Percentiles rank a stretch among this genome's conserved stretches.
These are phyloP conservation scores for Sorex araneus DNA, from an alignment of 2,113 vertebrate species.

Conservation along the genomic window DNA sequence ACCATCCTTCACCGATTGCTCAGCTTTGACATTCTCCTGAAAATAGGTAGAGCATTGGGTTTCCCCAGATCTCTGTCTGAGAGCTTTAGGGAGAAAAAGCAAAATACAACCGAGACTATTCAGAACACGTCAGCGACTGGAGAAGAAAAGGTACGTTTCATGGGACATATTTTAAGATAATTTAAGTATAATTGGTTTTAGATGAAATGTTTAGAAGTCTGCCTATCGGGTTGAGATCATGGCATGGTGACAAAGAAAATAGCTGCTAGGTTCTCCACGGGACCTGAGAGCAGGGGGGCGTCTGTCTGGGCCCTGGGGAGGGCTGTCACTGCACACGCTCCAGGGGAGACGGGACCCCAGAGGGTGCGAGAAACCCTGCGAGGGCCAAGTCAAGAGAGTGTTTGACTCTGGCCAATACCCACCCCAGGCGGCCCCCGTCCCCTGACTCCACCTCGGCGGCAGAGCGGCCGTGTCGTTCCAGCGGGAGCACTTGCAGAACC, in stretches of 20 bases:
- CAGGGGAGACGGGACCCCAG: too few relatives aligned
- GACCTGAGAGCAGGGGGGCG: too few relatives aligned
- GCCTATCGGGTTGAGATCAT: too few relatives aligned
- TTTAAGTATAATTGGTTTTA: constrained; percentile 30
- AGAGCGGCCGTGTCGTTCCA: constrained; percentile 67
- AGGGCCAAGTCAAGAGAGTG: constrained; percentile 68
- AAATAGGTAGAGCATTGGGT: neutral
- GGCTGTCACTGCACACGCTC: neutral
- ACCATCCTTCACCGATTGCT: constrained; percentile 26
- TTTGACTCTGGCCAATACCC: constrained; percentile 75
- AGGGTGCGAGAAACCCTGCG: neutral
- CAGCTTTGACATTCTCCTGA: neutral
- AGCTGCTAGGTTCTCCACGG: too few relatives aligned
- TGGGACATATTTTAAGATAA: constrained; percentile 62
- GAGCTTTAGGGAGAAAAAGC: neutral
- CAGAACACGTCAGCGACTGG: neutral
- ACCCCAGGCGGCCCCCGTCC: constrained; percentile 73
- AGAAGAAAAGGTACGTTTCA: neutral
- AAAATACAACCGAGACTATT: constrained; percentile 37
- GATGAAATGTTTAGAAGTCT: too few relatives aligned
- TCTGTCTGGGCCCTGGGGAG: neutral
- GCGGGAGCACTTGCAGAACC: constrained; percentile 72
- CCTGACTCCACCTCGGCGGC: constrained; percentile 16
- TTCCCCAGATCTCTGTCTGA: neutral
- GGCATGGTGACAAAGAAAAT: too few relatives aligned